Evolutionary conservation across 2,888 invertebrate genomes (phyloP).

Genomic region (Ariolimax columbianus): DNA sequence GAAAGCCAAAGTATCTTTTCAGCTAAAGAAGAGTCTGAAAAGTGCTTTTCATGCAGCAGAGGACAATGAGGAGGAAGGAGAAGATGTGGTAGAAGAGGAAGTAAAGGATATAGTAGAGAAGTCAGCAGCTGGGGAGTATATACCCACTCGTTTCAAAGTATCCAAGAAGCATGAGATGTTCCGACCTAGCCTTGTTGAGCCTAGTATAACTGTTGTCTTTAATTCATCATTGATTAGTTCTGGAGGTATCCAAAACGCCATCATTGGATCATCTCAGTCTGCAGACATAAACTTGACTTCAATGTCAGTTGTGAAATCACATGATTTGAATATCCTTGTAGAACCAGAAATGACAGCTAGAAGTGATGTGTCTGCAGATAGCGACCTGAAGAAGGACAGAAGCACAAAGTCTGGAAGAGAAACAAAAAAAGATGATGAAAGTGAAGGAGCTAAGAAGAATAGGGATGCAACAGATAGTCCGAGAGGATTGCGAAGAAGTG

Average conservation of each 20-base stretch:
- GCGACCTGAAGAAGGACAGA: background rate
- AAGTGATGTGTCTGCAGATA: background rate
- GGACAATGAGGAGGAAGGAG: constrained; percentile 45
- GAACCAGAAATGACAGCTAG: background rate
- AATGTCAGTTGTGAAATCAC: constrained; percentile 9
- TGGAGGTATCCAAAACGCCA: constrained; percentile 24
- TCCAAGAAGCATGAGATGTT: constrained; percentile 57
- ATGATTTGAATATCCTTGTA: background rate
- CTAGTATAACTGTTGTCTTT: constrained; percentile 33
- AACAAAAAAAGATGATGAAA: constrained; percentile 34
- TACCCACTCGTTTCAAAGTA: constrained; percentile 57
- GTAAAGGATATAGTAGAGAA: constrained; percentile 37
- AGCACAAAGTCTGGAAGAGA: constrained; percentile 11
- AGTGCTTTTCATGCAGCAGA: constrained; percentile 42
- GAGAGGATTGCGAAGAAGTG: constrained; percentile 39
- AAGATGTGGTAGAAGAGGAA: constrained; percentile 30
- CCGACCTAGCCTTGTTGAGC: constrained; percentile 44
- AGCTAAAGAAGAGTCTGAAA: constrained; percentile 32
- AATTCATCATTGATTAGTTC: constrained; percentile 31
- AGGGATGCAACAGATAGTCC: constrained; percentile 38
- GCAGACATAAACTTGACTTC: background rate
- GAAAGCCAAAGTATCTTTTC: constrained; percentile 46
- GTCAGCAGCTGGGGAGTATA: constrained; percentile 40
- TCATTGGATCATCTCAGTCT: background rate
- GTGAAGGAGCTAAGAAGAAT: constrained; percentile 51